Percentiles rank a stretch among this genome's conserved stretches.
Conservation (phyloP, 2,113 vertebrate genomes). For the Guaruba guarouba region DNA sequence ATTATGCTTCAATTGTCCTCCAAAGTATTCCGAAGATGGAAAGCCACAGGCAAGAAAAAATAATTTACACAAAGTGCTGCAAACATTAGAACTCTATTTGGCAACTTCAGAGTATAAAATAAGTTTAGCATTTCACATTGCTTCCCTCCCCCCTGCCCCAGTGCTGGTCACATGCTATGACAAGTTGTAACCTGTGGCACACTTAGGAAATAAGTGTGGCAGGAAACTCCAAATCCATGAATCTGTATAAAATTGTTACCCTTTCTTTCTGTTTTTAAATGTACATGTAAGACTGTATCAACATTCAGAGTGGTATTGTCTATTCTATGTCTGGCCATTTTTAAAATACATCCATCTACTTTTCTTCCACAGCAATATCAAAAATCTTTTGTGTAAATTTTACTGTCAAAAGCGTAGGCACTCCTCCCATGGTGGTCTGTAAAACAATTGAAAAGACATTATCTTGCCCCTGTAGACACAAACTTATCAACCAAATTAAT, state of each 20-base stretch:
- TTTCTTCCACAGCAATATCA: neutral
- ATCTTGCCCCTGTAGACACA: neutral
- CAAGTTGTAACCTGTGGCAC: neutral
- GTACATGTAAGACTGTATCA: neutral
- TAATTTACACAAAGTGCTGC: neutral
- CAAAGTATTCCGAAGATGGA: neutral
- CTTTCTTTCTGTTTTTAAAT: neutral
- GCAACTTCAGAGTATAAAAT: neutral
- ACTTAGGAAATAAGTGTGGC: neutral
- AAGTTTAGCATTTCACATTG: neutral
- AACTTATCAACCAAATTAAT: neutral
- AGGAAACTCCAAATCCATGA: neutral
- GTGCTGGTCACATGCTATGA: neutral
- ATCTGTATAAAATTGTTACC: neutral
- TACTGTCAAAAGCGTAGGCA: neutral
- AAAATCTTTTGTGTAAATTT: neutral
- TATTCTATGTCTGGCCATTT: neutral
- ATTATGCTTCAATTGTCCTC: neutral
- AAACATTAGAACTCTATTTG: neutral
- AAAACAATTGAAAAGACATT: neutral
- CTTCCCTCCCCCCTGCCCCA: fast-evolving
- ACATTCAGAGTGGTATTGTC: neutral
- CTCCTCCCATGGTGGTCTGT: neutral
- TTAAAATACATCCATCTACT: neutral
- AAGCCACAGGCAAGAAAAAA: neutral